Base-by-base conservation (phyloP, 1,140 invertebrate genomes). In the Leptinotarsa lineolata region DNA sequence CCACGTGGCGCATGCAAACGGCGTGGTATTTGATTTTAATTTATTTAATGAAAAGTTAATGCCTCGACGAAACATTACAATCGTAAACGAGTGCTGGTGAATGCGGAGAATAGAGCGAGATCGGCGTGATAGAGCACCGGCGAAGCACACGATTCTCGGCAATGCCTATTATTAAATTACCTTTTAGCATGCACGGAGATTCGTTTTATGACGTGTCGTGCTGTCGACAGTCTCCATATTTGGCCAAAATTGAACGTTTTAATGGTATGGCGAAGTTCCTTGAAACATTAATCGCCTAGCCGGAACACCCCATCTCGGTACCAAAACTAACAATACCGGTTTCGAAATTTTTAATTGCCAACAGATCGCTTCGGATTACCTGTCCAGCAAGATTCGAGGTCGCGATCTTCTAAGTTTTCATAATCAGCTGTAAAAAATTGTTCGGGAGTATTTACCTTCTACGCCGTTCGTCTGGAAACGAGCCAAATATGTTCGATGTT, bases 161-260 rank as follows among this genome's bases (percentile, higher is more conserved):
- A 70, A 70, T 59, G 20, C 58, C 65, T 20, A 45, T 69, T 59
- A 71, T 75, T 71, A 75, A 75, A 75, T 72, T 72, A 66, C 60
- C 63, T 72, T 72, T 60, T 39, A 72, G 45, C 74, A 75, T 75
- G 74, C 65, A 73, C 39, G 8, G 15, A 58, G 48, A 54, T 54
- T 24, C 20, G 20, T 22, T 24, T 20, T 63, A 63, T 24, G 60
- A 63, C 20, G 22, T 63, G 60, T 63, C 48, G 48, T 54, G 48
- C 15, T 54, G 48, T 54, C 48, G 48, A 13, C 48, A 54, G 48
- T 54, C 48, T 15, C 48, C n/a, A 13, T 54, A 54, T 54, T 54
- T 54, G 16, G 48, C 48, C 48, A 54, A 54, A 54, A 54, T 54
- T 54, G 30, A 54, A 18, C 48, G 48, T 54, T 54, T 54, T 54